Base-by-base conservation (phyloP, 2,888 invertebrate species). In the Amitus sp. region DNA sequence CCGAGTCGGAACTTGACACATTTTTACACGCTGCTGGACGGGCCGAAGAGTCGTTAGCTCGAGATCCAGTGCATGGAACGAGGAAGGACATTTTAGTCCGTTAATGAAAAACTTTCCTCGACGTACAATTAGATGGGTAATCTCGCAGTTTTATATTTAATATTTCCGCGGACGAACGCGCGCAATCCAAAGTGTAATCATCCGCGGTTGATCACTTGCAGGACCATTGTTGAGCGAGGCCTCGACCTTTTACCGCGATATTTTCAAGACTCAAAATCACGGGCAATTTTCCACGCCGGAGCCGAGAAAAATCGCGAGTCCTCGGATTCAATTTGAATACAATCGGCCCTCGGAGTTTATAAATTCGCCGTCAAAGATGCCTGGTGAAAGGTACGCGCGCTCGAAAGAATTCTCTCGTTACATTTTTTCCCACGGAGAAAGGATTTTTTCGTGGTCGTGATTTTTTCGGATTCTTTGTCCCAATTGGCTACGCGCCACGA, bases 11-110 rank as follows among this genome's bases (percentile, higher is more conserved):
- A 30, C 23, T 46, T 9, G 28, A 46, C 13, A 27, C 15, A 30
- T 17, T 9, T 46, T 46, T 13, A 27, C 2, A 27, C 39, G 47
- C 47, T 20, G n/a, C n/a, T n/a, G n/a, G n/a, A n/a, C n/a, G n/a
- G n/a, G 54, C 43, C 20, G 18, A 40, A 7, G n/a, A 54, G 47
- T 55, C 18, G 30, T 55, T 55, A 55, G 15, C 34, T 20, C 13
- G 20, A 34, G 37, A 48, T 48, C 13, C 55, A 55, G 55, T 30
- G 55, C 55, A 43, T 55, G 48, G 19, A 17, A 43, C 37, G 37
- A 9, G 30, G 30, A 30, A 28, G 6, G 37, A 37, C 37, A 37
- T 37, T 2, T 37, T 37, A 37, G 13, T 4, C 3, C 37, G 37
- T 2, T 37, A 37, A 37, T 37, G 12, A 37, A 13, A 15, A 37